Base-by-base conservation (phyloP, 1,140 invertebrate species). In the Pararge aegeria region DNA sequence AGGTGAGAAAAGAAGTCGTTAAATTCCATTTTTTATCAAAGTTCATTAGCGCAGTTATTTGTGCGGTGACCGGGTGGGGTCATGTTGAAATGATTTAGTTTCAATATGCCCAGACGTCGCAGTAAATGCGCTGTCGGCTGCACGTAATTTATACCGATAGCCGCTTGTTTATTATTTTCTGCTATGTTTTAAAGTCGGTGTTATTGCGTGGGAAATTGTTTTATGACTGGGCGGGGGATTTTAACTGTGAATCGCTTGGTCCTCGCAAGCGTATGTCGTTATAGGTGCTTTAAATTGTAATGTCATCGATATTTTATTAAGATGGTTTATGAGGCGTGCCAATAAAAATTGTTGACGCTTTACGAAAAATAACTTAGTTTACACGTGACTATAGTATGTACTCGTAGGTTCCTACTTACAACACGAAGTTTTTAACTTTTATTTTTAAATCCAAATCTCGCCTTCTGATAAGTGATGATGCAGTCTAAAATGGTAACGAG, bases 41-140 rank as follows among this genome's bases (percentile, higher is more conserved):
- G 59, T 80, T 85, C 78, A 85, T 85, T 85, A 83, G 73, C 58
- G 63, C n/a, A 64, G 70, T 69, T 75, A 73, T 83, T 80, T 77
- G 77, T 77, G 72, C 68, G 59, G 64, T 67, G 62, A 64, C 65
- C 66, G 50, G 60, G 42, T 58, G 46, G 64, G 75, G 70, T 76
- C 72, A 79, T 69, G 74, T 75, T 73, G 72, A 73, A 79, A 80
- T 82, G 79, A 84, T 84, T 82, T 82, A 85, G 73, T 82, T 85
- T 78, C 80, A 80, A 83, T 83, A 79, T 64, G 42, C 64, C 62
- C 75, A 55, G 68, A 70, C 73, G 80, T 76, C 69, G 75, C 68
- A 55, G 73, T 77, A 78, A 78, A 80, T 73, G 73, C 70, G 68
- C 78, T 79, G 79, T 80, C 75, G 60, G 58, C 62, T 64, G 27